phyloP scores from a whole-genome alignment of 2,888 invertebrate species.

The Aricia artaxerxes region DNA sequence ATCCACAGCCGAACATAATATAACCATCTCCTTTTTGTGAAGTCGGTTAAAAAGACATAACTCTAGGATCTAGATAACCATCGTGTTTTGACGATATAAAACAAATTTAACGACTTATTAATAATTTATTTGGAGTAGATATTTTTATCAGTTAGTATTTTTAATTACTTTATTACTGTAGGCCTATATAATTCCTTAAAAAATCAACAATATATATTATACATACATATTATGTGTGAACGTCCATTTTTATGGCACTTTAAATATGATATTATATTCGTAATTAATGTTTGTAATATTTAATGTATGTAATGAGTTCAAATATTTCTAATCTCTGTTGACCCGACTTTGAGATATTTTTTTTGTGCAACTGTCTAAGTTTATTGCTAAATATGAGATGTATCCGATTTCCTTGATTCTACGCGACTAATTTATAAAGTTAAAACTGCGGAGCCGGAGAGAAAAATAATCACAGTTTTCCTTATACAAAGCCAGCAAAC shows the following conservation, averaged over 20 bases:
- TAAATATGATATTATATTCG: not conserved
- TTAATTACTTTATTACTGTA: not conserved
- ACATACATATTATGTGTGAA: not conserved
- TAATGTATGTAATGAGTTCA: slow-evolving; percentile 6
- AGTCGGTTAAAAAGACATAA: no score
- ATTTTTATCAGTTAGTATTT: not conserved
- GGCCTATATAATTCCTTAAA: not conserved
- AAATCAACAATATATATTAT: not conserved
- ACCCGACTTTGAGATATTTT: not conserved
- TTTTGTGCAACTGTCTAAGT: not conserved
- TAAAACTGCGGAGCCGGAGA: no score
- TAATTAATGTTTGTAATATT: not conserved
- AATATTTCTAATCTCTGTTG: not conserved
- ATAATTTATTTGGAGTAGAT: not conserved
- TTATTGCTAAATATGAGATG: slow-evolving; percentile 9
- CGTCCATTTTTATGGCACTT: not conserved
- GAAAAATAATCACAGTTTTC: no score
- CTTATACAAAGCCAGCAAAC: no score
- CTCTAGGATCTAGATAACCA: not conserved
- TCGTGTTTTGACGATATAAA: not conserved
- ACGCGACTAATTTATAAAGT: no score
- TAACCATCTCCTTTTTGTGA: no score
- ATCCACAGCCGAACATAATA: no score
- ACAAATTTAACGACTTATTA: not conserved
- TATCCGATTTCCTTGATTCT: not conserved